Base-by-base conservation (phyloP, 1,140 invertebrate genomes). In the Subanguina moxae region DNA sequence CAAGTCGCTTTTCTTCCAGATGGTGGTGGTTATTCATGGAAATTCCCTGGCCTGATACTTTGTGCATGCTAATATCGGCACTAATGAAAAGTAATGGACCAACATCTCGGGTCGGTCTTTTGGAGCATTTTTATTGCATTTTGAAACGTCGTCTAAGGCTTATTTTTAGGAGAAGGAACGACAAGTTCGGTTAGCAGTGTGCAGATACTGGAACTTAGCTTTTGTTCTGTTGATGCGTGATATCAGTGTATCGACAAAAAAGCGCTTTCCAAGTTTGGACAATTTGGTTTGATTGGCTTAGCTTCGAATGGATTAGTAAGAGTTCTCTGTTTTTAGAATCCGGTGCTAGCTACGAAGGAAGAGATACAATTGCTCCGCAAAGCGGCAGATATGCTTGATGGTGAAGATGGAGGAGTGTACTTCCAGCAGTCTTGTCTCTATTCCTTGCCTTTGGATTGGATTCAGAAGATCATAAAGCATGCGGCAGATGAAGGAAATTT, bases 201-300 rank as follows among this genome's bases (percentile, higher is more conserved):
- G 62, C 57, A 65, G 69, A 19, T 71, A 71, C 62, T 38, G 68
- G 62, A 71, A 67, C 38, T 11, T 57, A 7, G 23, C 69, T 0
- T 73, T 67, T 64, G 48, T 74, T 42, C 21, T 71, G 21, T 21
- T 71, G 15, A 23, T 73, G n/a, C 21, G 69, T 7, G 62, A 72
- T 19, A 67, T 73, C 27, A 67, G 61, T 32, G 62, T 23, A 65
- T 21, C 19, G 1, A 42, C 93, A 0, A 93, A 93, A 82, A 93
- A 93, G 77, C 88, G 92, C n/a, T 95, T 94, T 83, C 91, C 92
- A 0, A 91, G 89, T 0, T 83, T 91, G n/a, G 89, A 92, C 56
- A 90, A 92, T 83, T 87, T 93, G 21, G 89, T 92, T 62, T 27
- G 62, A 7, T 64, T 3, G 32, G 11, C 3, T 38, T 38, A 11